Evolutionary conservation across 2,888 invertebrate species (phyloP).

Genomic region (Scaptomyza caliginosa): DNA sequence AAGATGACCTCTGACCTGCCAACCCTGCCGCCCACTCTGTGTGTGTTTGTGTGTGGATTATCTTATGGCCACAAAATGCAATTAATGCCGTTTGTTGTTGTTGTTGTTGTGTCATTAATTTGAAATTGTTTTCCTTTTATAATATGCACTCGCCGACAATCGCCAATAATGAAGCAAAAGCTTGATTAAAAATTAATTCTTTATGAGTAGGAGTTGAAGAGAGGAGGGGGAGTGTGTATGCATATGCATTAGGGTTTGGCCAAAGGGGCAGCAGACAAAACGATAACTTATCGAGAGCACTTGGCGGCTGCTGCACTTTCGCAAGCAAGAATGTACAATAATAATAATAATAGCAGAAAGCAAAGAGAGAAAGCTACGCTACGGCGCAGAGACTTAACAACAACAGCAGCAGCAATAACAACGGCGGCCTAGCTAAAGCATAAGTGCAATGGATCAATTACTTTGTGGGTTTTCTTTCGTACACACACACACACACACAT

Average conservation of each 20-base stretch:
- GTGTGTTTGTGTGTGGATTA: constrained; percentile 19
- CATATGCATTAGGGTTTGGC: not conserved
- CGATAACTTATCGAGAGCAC: constrained; percentile 45
- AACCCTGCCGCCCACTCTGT: not conserved
- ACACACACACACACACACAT: constrained; percentile 23
- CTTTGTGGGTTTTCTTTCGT: constrained; percentile 70
- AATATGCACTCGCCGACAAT: not conserved
- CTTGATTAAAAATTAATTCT: constrained; percentile 9
- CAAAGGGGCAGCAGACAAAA: constrained; percentile 3
- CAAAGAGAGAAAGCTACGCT: constrained; percentile 63
- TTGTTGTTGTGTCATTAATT: constrained; percentile 13
- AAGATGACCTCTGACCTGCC: not conserved
- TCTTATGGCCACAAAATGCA: constrained; percentile 45
- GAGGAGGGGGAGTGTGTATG: not conserved
- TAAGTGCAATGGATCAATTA: constrained; percentile 81
- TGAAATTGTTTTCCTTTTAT: constrained; percentile 30
- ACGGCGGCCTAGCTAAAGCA: constrained; percentile 55
- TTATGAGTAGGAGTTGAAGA: not conserved
- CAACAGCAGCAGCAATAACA: constrained; percentile 29
- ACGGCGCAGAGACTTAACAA: constrained; percentile 25
- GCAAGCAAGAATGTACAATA: constrained; percentile 48
- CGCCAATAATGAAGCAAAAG: not conserved
- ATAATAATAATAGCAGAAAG: constrained; percentile 19
- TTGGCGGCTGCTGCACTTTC: constrained; percentile 29
- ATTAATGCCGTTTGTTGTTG: constrained; percentile 47